Conservation (phyloP, 2,888 invertebrate genomes). For the Lasioglossum oenotherae region DNA sequence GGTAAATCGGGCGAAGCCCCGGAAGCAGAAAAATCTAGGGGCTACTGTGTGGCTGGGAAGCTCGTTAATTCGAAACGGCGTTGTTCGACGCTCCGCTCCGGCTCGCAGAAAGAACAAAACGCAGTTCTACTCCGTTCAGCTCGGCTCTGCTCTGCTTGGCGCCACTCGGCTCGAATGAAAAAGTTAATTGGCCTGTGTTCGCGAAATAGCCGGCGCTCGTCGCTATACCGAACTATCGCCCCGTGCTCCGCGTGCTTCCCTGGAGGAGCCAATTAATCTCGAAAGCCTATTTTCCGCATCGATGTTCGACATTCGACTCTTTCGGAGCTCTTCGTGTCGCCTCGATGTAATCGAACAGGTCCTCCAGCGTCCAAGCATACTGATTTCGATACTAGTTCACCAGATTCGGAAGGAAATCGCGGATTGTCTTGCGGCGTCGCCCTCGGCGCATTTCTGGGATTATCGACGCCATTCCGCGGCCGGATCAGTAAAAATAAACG, state of each 20-base stretch:
- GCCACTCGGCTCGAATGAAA: conserved; percentile 41
- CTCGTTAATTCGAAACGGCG: conserved; percentile 64
- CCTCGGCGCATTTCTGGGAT: conserved; percentile 20
- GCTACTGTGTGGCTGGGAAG: conserved; percentile 9
- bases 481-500: conserved; percentile 45
- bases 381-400: neutral
- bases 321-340: neutral
- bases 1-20: conserved; percentile 2
- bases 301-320: conserved; percentile 1
- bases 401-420: neutral
- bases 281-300: conserved; percentile 17
- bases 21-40: conserved; percentile 42
- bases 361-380: neutral
- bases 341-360: neutral
- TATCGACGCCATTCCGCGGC: conserved; percentile 31
- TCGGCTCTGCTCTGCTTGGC: neutral
- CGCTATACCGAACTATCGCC: conserved; percentile 32
- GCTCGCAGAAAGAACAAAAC: conserved; percentile 52
- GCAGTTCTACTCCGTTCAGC: neutral
- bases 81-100: conserved; percentile 40
- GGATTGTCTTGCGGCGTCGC: neutral
- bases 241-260: conserved; percentile 4
- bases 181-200: conserved; percentile 66
- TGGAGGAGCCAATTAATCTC: conserved; percentile 29
- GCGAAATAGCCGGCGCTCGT: conserved; percentile 49